Evolutionary conservation across 2,888 invertebrate species (phyloP).

Genomic region (Alloscopus bannaensis): DNA sequence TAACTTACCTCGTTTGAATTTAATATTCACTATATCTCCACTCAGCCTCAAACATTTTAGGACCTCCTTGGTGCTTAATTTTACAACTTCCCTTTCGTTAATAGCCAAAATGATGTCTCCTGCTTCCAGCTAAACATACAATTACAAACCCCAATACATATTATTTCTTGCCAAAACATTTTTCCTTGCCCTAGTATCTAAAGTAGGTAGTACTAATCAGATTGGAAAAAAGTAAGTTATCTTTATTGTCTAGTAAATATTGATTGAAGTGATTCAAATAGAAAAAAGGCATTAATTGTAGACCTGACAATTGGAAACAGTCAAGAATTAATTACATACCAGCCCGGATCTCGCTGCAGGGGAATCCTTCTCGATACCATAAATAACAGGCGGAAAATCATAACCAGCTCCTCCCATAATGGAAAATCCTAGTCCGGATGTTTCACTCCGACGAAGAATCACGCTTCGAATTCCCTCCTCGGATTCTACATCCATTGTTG

Average conservation of each 20-base stretch:
- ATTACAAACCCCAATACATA: no score
- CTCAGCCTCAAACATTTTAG: constrained; percentile 95
- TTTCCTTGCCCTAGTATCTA: no score
- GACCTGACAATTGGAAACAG: no score
- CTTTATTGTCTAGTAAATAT: no score
- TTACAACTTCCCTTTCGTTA: constrained; percentile 94
- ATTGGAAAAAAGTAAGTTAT: no score
- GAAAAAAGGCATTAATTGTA: neutral
- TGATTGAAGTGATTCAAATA: no score
- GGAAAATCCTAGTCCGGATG: constrained; percentile 85
- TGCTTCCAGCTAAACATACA: constrained; percentile 94
- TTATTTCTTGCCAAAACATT: constrained; percentile 11
- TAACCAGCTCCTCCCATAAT: constrained; percentile 90
- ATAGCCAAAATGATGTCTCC: constrained; percentile 95
- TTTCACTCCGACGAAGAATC: constrained; percentile 70
- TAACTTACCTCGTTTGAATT: constrained; percentile 91
- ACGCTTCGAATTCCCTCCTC: constrained; percentile 72
- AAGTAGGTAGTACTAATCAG: no score
- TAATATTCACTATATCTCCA: constrained; percentile 91
- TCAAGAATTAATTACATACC: constrained; percentile 79
- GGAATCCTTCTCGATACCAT: constrained; percentile 94
- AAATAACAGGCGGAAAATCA: constrained; percentile 90
- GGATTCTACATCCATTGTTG: constrained; percentile 67
- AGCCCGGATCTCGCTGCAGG: constrained; percentile 93
- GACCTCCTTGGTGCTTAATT: constrained; percentile 95